Evolutionary conservation across 2,888 invertebrate species (phyloP).

Genomic region (Orgyia antiqua): DNA sequence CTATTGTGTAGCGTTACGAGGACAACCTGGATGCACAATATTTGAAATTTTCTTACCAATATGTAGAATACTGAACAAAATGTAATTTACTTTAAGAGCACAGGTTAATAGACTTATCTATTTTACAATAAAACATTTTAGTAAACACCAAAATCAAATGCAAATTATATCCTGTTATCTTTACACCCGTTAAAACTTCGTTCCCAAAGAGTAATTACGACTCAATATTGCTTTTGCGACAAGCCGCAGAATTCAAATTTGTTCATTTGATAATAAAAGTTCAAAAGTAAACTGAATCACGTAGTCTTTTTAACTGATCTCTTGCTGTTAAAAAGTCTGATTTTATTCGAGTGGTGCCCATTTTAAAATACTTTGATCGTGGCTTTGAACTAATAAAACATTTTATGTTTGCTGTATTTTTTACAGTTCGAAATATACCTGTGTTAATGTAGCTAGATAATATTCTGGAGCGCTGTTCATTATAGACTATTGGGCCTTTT

Average conservation of each 20-base stretch:
- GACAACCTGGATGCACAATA: too few species aligned
- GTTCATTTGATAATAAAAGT: constrained; percentile 26
- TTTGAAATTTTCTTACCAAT: too few species aligned
- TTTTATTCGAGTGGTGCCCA: neutral
- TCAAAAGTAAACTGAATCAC: constrained; percentile 17
- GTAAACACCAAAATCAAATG: constrained; percentile 21
- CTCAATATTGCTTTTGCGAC: constrained; percentile 50
- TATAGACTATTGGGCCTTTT: too few species aligned
- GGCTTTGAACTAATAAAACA: too few species aligned
- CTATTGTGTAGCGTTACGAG: too few species aligned
- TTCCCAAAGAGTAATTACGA: constrained; percentile 50
- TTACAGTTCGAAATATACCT: too few species aligned
- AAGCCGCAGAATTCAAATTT: constrained; percentile 20
- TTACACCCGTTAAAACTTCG: constrained; percentile 59
- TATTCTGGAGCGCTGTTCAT: too few species aligned
- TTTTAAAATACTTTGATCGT: neutral
- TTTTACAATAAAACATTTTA: constrained; percentile 23
- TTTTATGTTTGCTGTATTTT: too few species aligned
- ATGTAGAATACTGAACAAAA: too few species aligned
- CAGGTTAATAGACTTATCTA: too few species aligned
- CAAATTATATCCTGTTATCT: constrained; percentile 40
- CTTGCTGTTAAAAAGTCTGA: neutral
- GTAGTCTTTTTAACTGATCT: constrained; percentile 12
- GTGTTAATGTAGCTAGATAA: too few species aligned
- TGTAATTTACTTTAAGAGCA: too few species aligned